Base-by-base conservation (phyloP, 1,140 invertebrate genomes). In the Zophobas atratus region DNA sequence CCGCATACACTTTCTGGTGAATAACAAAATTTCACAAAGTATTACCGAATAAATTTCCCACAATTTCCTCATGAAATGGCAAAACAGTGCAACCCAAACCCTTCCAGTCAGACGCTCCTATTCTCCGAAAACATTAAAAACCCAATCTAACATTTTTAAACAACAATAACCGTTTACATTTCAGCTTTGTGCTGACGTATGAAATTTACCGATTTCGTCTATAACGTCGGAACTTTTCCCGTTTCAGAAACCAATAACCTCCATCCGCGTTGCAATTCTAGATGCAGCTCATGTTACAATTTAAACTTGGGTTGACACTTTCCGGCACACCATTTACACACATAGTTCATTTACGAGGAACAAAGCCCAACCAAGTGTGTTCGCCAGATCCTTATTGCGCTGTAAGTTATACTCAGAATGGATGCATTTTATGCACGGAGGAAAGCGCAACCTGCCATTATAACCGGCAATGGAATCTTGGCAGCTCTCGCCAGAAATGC, bases 341-440 rank as follows among this genome's bases (percentile, higher is more conserved):
- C 60, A 41, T 67, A 43, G 60, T 43, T 67, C 60, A 46, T 67
- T 67, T 67, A 67, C 6, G 60, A 43, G 38, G 60, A 41, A 67
- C 60, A 67, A 67, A 67, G 60, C 60, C 6, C 56, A 60, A 1
- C 20, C 38, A n/a, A 43, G 38, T 43, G 60, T 67, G 38, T 67
- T 43, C 20, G 2, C 39, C 2, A 43, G 60, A 67, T 67, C 60
- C 39, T 67, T 67, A 67, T 46, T 67, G 60, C 60, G 33, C 43
- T 20, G 60, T 67, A 67, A 67, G 60, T 67, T 67, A 67, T 67
- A 67, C 41, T 39, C n/a, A 39, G 56, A 39, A 36, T 67, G 60
- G 36, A 36, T 67, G 60, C 60, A 67, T 43, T 67, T 67, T 67
- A 43, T 67, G 60, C 60, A 36, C 1, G 6, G 32, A 32, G n/a